Conservation (phyloP, 2,113 vertebrate genomes). For the Chlamydotis undulata region DNA sequence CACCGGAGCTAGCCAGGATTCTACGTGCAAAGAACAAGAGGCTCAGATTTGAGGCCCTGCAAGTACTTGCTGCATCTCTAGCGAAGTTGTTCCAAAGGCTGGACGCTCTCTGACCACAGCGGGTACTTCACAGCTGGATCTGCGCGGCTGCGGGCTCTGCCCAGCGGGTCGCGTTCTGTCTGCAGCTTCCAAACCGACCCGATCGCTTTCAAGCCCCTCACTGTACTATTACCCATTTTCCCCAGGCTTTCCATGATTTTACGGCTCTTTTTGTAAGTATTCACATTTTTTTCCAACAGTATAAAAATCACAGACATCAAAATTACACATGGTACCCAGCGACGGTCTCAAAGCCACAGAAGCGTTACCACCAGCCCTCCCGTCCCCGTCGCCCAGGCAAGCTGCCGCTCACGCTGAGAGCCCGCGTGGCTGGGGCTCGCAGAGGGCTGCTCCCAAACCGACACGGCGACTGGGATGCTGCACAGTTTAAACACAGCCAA, state of each 20-base stretch:
- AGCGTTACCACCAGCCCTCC: no score
- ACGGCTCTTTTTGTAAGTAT: background rate
- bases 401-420: no score
- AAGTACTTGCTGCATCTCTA: background rate
- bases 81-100: background rate
- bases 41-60: background rate
- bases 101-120: background rate
- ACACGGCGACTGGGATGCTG: background rate
- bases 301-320: background rate
- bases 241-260: background rate
- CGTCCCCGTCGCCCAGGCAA: no score
- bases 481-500: background rate
- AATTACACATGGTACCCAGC: background rate
- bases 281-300: background rate
- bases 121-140: background rate
- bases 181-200: background rate
- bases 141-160: background rate
- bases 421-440: rapidly evolving
- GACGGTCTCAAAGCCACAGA: background rate
- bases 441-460: background rate
- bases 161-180: background rate
- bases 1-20: rapidly evolving
- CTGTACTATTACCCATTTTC: background rate
- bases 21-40: background rate
- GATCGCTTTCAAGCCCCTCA: background rate